Conservation (phyloP, 2,113 vertebrate species). For the Australoheros scitulus region DNA sequence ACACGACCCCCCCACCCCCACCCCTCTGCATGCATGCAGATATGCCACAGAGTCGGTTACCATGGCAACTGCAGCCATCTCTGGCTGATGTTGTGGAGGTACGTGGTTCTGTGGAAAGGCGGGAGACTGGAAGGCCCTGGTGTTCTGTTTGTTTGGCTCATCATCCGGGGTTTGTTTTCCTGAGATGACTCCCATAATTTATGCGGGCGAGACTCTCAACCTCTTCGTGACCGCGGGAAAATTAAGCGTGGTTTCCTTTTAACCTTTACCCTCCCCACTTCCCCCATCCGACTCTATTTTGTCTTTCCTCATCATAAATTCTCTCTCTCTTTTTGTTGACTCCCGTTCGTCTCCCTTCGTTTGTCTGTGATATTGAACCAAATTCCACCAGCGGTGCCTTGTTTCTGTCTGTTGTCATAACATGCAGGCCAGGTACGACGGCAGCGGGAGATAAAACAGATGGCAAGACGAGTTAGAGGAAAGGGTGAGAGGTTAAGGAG, state of each 20-base stretch:
- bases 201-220: background rate
- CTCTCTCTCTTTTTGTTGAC: background rate
- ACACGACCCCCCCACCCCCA: conserved; percentile 45
- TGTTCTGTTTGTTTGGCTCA: conserved; percentile 50
- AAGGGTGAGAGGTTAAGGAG: conserved; percentile 27
- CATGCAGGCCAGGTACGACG: conserved; percentile 10
- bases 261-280: conserved; percentile 17
- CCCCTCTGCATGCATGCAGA: conserved; percentile 33
- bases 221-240: conserved; percentile 16
- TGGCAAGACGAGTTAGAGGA: conserved; percentile 11
- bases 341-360: background rate
- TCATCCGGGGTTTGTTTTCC: conserved; percentile 43
- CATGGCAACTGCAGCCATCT: conserved; percentile 63
- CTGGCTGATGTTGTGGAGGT: conserved; percentile 18
- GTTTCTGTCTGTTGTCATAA: conserved; percentile 36
- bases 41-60: conserved; percentile 58
- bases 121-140: conserved; percentile 10
- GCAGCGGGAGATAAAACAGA: conserved; percentile 26
- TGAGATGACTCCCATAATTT: conserved; percentile 32
- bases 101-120: conserved; percentile 32
- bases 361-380: background rate
- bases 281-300: background rate
- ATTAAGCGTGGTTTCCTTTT: conserved; percentile 32
- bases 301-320: background rate
- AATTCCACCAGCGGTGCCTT: background rate